Conservation (phyloP, 2,797 vertebrate species). For the Otolemur crassicaudatus region DNA sequence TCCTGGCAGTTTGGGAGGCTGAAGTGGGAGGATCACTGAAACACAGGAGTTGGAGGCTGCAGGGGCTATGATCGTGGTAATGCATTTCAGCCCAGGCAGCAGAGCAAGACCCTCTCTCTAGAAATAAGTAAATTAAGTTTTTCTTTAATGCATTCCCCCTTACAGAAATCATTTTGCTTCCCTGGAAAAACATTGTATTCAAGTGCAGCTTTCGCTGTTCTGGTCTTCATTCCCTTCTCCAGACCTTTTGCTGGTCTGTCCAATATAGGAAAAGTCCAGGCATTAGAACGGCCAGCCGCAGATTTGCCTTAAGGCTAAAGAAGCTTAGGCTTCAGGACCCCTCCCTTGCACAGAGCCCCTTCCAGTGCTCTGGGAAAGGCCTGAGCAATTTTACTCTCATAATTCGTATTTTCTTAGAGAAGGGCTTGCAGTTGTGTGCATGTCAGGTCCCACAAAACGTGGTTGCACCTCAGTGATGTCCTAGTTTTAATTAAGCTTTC, state of each 20-base stretch:
- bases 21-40: background rate
- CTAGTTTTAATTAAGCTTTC: background rate
- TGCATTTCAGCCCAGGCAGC: background rate
- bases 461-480: background rate
- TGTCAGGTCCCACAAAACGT: background rate
- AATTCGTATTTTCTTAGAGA: slow-evolving; percentile 30
- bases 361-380: background rate
- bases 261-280: background rate
- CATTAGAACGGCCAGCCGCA: background rate
- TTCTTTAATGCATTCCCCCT: background rate
- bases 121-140: background rate
- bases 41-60: background rate
- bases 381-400: background rate
- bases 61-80: background rate
- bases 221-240: background rate
- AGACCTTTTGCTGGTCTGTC: background rate
- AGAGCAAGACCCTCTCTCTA: background rate
- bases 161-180: background rate
- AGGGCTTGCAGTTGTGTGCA: background rate
- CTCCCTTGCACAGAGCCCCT: background rate
- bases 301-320: background rate
- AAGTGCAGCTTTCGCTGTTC: background rate
- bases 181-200: background rate
- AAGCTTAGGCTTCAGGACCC: background rate
- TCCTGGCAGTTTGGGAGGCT: background rate